These are phyloP conservation scores for Drosophila diplacantha DNA, from an alignment of 2,888 invertebrate genomes.

Conservation along the genomic window DNA sequence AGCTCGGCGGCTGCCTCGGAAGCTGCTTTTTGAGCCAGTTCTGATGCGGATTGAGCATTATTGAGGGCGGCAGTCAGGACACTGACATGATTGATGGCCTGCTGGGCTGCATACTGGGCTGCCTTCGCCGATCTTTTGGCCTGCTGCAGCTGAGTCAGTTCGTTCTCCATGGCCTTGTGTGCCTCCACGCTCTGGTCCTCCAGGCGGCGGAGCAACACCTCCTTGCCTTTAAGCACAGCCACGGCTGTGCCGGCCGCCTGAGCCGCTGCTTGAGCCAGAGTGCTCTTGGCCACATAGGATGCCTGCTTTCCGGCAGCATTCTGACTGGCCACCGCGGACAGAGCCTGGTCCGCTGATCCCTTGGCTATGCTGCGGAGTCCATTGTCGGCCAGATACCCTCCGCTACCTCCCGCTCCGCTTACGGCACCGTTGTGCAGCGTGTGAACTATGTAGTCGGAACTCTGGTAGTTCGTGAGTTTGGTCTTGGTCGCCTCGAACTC, in stretches of 20 bases:
- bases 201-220: slow-evolving; percentile 82
- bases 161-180: slow-evolving; percentile 82
- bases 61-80: slow-evolving; percentile 86
- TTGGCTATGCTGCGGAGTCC: slow-evolving; percentile 85
- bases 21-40: slow-evolving; percentile 85
- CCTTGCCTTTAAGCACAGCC: slow-evolving; percentile 83
- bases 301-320: slow-evolving; percentile 87
- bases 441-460: slow-evolving; percentile 41
- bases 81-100: slow-evolving; percentile 79
- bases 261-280: slow-evolving; percentile 86
- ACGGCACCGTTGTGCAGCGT: slow-evolving; percentile 19
- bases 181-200: slow-evolving; percentile 88
- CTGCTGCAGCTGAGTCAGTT: slow-evolving; percentile 84
- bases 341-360: slow-evolving; percentile 87
- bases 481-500: slow-evolving; percentile 50
- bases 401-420: slow-evolving; percentile 21
- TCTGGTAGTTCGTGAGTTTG: slow-evolving; percentile 47
- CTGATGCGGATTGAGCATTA: slow-evolving; percentile 86
- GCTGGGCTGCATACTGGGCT: slow-evolving; percentile 84
- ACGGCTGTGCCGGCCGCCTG: slow-evolving; percentile 84
- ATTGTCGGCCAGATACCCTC: slow-evolving; percentile 80
- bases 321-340: slow-evolving; percentile 85
- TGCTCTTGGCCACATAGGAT: slow-evolving; percentile 87
- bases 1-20: slow-evolving; percentile 86
- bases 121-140: slow-evolving; percentile 85